Evolutionary conservation across 1,140 invertebrate genomes (phyloP), one percentile per base, ranked within the genome.

Genomic region (Nixonia krombeini): DNA sequence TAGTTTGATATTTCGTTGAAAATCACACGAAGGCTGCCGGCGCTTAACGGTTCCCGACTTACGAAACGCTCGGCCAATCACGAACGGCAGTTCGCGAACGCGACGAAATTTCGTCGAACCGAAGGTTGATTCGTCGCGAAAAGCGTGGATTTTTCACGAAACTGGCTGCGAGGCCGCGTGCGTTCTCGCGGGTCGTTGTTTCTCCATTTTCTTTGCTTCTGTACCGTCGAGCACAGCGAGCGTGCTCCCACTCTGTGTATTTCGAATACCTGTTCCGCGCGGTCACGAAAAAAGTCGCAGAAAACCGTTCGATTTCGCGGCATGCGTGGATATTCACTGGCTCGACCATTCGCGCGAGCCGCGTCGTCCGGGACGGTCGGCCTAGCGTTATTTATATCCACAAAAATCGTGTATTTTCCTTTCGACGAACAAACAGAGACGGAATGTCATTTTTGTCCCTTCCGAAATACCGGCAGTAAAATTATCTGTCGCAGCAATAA

Each of bases 251-350:
- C 37, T 55, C 26, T 12, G 3, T 33, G 10, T 47, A 63, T 69
- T 63, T 59, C 59, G 59, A 63, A 69, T 69, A 63, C 66, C 55
- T 64, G 66, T 70, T 70, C 59, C 55, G 53, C 55, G 55, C 16
- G 53, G 58, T 41, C 49, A 53, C 0, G 40, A 69, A 70, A 66
- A 70, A 59, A 52, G 63, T 52, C 55, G 3, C 49, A 55, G 59
- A 59, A 70, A 70, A 70, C 59, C 67, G 61, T 64, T 64, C 67
- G 67, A 64, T 70, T 69, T 70, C 56, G 67, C 59, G 59, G 16
- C 35, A 13, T 25, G 21, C 44, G 28, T 17, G 38, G 18, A 23
- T 40, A 13, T 13, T n/a, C 13, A 13, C 44, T 21, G 21, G n/a
- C 12, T 8, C 9, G 3, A n/a, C 8, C 29, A n/a, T 31, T 31